A percentile compares a stretch with the other conserved stretches of the same genome.
These are phyloP conservation scores for Danionella dracula DNA, from an alignment of 2,797 vertebrate species.

Conservation along the genomic window DNA sequence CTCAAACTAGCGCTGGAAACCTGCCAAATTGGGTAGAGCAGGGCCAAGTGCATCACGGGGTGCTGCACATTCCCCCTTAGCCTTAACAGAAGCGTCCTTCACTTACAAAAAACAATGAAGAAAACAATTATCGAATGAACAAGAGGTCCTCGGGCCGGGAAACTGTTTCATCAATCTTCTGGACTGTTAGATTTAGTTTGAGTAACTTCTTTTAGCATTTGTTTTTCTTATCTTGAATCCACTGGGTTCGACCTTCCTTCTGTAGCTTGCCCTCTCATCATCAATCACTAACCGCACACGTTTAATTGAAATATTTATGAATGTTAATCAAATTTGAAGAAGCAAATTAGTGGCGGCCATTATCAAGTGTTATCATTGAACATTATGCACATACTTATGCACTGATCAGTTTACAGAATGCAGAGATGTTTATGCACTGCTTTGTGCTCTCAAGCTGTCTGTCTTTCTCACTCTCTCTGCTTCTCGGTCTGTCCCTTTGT, in stretches of 20 bases:
- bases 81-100: neutral
- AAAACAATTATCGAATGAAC: conserved; percentile 25
- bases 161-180: conserved; percentile 29
- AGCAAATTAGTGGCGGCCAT: too few species aligned
- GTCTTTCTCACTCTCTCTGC: too few species aligned
- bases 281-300: neutral
- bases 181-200: neutral
- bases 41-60: conserved; percentile 6
- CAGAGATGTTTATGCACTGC: too few species aligned
- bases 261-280: neutral
- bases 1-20: conserved; percentile 58
- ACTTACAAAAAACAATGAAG: conserved; percentile 20
- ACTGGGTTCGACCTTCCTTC: neutral
- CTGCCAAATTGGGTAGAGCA: conserved; percentile 58
- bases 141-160: conserved; percentile 18
- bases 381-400: too few species aligned
- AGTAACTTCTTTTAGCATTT: neutral
- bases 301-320: too few species aligned
- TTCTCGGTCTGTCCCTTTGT: too few species aligned
- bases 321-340: too few species aligned
- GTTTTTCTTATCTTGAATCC: neutral
- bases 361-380: too few species aligned
- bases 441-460: too few species aligned
- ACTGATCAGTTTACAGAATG: too few species aligned
- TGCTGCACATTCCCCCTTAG: conserved; percentile 6